These are phyloP conservation scores for Sphenodon punctatus DNA, from an alignment of 2,797 vertebrate genomes.

Conservation along the genomic window DNA sequence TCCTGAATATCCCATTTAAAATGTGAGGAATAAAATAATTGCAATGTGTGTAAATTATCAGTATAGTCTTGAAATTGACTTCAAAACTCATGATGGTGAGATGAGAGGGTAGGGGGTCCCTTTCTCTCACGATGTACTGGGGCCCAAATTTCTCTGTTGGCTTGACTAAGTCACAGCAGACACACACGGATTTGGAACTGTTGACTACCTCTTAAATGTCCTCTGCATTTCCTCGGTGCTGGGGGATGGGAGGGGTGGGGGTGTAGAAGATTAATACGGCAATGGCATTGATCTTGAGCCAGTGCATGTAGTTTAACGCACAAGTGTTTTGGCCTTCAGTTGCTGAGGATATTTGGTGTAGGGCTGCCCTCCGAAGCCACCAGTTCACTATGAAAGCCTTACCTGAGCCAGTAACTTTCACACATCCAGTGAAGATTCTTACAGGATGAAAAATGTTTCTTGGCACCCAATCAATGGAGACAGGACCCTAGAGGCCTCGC, in stretches of 20 bases:
- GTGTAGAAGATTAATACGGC: conserved; percentile 51
- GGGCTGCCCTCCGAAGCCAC: conserved; percentile 23
- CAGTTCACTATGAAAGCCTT: not conserved
- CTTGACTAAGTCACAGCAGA: fast-evolving
- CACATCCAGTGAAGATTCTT: no score
- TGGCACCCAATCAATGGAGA: no score
- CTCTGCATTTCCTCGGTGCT: not conserved
- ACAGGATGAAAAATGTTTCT: no score
- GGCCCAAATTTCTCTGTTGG: no score
- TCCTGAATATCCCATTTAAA: no score
- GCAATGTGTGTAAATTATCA: no score
- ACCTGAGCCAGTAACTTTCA: not conserved
- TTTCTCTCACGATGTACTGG: no score
- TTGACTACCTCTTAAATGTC: conserved; percentile 17
- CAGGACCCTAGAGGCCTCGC: not conserved
- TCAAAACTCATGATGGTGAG: no score
- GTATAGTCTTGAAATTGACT: no score
- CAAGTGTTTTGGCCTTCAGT: not conserved
- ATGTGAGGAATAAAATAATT: no score
- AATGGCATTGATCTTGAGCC: conserved; percentile 63
- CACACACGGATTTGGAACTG: not conserved
- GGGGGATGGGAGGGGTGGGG: conserved; percentile 11
- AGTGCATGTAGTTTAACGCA: not conserved
- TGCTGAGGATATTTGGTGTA: conserved; percentile 3
- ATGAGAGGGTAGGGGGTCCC: no score